A percentile compares a stretch with the other conserved stretches of the same genome.
Evolutionary conservation across 2,888 invertebrate genomes (phyloP).

Genomic region (Phlogophora meticulosa): DNA sequence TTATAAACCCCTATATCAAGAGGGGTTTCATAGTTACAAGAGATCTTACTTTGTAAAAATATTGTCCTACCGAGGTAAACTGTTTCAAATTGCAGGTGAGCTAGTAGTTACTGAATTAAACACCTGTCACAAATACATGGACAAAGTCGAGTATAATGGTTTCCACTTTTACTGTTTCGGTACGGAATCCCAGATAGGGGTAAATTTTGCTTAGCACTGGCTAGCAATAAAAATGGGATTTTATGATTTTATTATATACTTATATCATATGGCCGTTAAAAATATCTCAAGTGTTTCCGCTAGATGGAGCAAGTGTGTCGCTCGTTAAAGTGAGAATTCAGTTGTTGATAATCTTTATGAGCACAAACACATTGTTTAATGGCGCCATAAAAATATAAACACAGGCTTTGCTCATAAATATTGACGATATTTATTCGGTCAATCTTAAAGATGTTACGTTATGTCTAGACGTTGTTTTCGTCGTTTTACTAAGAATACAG

Average conservation of each 20-base stretch:
- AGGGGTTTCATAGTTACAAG: too few species aligned
- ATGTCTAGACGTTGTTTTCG: constrained; percentile 18
- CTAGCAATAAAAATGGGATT: neutral
- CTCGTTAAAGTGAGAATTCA: constrained; percentile 33
- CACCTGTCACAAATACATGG: too few species aligned
- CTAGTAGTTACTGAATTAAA: too few species aligned
- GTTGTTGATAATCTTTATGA: constrained; percentile 29
- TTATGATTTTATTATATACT: constrained; percentile 18
- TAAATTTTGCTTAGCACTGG: neutral
- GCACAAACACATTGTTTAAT: constrained; percentile 33
- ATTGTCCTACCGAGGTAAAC: too few species aligned
- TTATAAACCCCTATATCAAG: too few species aligned
- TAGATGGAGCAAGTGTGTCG: constrained; percentile 30
- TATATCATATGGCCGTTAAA: constrained; percentile 13
- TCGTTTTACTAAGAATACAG: neutral
- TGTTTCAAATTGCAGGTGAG: too few species aligned
- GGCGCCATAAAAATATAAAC: constrained; percentile 31
- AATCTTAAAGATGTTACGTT: neutral
- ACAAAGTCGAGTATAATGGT: too few species aligned
- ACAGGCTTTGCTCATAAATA: constrained; percentile 19
- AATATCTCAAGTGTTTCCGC: constrained; percentile 34
- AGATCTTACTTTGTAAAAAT: too few species aligned
- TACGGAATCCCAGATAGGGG: too few species aligned
- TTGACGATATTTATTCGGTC: constrained; percentile 12
- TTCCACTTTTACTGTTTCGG: too few species aligned